A percentile compares a stretch with the other conserved stretches of the same genome.
Conservation (phyloP, 2,797 vertebrate genomes). For the Poeciliopsis presidionis region DNA sequence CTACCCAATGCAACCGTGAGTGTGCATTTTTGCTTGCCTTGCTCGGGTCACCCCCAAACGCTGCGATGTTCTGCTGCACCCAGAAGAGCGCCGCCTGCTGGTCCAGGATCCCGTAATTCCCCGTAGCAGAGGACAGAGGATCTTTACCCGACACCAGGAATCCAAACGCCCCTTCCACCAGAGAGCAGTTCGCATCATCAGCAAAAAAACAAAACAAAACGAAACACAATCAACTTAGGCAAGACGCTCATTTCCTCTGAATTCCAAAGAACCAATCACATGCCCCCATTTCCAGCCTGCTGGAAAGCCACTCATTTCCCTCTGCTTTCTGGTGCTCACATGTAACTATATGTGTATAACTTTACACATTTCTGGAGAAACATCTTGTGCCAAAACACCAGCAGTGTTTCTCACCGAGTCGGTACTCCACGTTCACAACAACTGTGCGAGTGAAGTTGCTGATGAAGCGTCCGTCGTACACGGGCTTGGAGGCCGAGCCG, state of each 20-base stretch:
- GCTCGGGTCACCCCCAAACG: slow-evolving; percentile 80
- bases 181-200: slow-evolving; percentile 48
- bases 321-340: slow-evolving; percentile 4
- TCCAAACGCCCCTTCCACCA: slow-evolving; percentile 80
- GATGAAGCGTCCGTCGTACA: slow-evolving; percentile 83
- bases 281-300: slow-evolving; percentile 13
- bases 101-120: slow-evolving; percentile 84
- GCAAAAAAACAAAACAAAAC: neutral
- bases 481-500: slow-evolving; percentile 80
- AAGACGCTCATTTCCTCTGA: slow-evolving; percentile 45
- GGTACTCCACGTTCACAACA: slow-evolving; percentile 80
- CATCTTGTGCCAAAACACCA: too few species aligned
- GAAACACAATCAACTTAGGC: slow-evolving; percentile 41
- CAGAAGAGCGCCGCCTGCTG: slow-evolving; percentile 83
- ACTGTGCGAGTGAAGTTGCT: slow-evolving; percentile 79
- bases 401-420: slow-evolving; percentile 72
- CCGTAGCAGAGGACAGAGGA: slow-evolving; percentile 64
- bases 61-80: slow-evolving; percentile 79
- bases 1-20: neutral
- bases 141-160: slow-evolving; percentile 82
- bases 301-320: slow-evolving; percentile 15
- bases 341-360: too few species aligned
- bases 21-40: slow-evolving; percentile 62
- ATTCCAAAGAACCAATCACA: slow-evolving; percentile 28
- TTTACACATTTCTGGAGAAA: neutral